phyloP scores from a whole-genome alignment of 2,113 vertebrate species.

The Bubo blakistoni region DNA sequence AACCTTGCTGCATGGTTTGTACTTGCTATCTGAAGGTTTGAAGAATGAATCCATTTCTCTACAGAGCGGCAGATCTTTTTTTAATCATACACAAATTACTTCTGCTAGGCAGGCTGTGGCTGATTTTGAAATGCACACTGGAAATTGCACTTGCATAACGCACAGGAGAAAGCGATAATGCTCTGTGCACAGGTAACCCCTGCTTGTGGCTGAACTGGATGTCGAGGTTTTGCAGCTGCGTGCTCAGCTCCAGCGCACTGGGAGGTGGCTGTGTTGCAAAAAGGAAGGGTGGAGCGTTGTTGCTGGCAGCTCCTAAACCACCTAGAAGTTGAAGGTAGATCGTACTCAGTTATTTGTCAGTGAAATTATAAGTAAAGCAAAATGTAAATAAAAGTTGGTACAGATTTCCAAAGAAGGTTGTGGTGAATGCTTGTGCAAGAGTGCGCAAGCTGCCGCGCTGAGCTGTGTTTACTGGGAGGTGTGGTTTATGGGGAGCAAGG shows the following conservation, averaged over 20 bases:
- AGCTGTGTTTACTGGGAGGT: not conserved
- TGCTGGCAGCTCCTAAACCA: not conserved
- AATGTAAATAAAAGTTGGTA: not conserved
- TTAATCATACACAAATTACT: not conserved
- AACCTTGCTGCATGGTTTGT: not conserved
- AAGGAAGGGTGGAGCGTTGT: not conserved
- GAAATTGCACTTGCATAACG: fast-evolving
- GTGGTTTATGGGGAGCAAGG: not conserved
- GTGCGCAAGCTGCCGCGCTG: fast-evolving
- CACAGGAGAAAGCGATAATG: not conserved
- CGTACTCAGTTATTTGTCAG: fast-evolving
- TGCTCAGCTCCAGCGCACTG: fast-evolving
- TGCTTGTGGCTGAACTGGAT: not conserved
- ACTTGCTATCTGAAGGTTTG: not conserved
- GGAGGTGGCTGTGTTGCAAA: no score
- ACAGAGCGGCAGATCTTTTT: no score
- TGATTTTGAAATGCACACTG: not conserved
- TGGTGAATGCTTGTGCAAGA: not conserved
- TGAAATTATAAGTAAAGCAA: not conserved
- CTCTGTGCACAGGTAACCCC: not conserved
- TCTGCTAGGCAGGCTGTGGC: not conserved
- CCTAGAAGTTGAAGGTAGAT: not conserved
- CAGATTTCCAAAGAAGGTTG: not conserved
- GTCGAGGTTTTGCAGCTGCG: fast-evolving
- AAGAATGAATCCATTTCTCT: not conserved